Percentiles rank a stretch among this genome's conserved stretches.
Conservation (phyloP, 2,888 invertebrate genomes). For the Heliconius aoede region DNA sequence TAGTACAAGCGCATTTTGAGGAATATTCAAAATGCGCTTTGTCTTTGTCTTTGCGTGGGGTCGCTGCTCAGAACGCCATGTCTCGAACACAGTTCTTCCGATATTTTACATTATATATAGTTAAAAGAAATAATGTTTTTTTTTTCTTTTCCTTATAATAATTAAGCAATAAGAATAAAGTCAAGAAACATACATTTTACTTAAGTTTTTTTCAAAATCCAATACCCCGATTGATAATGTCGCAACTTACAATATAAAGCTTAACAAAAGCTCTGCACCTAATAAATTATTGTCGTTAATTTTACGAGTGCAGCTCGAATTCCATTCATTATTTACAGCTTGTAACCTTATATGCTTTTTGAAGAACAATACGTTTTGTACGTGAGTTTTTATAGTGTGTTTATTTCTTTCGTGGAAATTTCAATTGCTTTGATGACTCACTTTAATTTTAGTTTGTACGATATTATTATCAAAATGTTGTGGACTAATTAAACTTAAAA, state of each 20-base stretch:
- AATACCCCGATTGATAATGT: background rate
- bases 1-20: too few relatives aligned
- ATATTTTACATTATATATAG: too few relatives aligned
- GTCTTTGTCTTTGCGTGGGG: too few relatives aligned
- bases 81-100: too few relatives aligned
- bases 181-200: background rate
- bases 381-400: slow-evolving; percentile 27
- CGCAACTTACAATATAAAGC: slow-evolving; percentile 22
- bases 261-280: slow-evolving; percentile 37
- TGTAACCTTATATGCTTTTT: slow-evolving; percentile 48
- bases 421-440: slow-evolving; percentile 22
- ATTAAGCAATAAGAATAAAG: background rate
- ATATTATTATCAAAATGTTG: background rate
- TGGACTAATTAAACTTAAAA: too few relatives aligned
- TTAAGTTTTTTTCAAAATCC: background rate
- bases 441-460: background rate
- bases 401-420: slow-evolving; percentile 25
- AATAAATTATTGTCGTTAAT: slow-evolving; percentile 46
- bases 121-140: too few relatives aligned
- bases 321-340: slow-evolving; percentile 49
- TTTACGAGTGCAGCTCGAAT: slow-evolving; percentile 42
- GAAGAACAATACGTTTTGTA: slow-evolving; percentile 40
- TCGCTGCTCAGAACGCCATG: too few relatives aligned
- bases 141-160: too few relatives aligned
- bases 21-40: too few relatives aligned